Evolutionary conservation across 2,113 vertebrate genomes (phyloP), one percentile per base, ranked within the genome.

Genomic region (Falcunculus frontatus): DNA sequence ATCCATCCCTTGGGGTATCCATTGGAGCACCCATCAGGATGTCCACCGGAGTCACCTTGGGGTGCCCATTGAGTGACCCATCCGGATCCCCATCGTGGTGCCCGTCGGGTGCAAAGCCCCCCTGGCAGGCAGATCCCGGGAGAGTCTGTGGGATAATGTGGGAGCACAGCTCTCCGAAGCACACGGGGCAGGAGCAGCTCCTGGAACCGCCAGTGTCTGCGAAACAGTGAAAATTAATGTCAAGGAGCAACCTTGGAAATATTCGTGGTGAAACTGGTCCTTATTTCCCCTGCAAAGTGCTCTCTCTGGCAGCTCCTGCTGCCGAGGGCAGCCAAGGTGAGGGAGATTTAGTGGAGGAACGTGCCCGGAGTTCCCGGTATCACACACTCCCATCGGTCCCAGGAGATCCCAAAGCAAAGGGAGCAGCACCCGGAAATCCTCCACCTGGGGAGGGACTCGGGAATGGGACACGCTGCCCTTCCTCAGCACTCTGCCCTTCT

Each of bases 201-300:
- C 76, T 1, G 35, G 12, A 22, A 2, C 27, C 2, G 0, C 19
- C 8, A 0, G 8, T 3, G 11, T n/a, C 1, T 0, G 13, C 7
- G 29, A 13, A 64, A 32, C 9, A 6, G 16, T 1, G 2, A 19
- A 41, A 52, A 21, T 5, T 2, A 4, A 18, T 0, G 18, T 13
- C 25, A 9, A 3, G 2, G 5, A 16, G 32, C 18, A 6, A 7
- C 4, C 32, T 60, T 46, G 68, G 62, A 20, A 49, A 46, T 25
- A 3, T 1, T 1, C 0, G 25, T 1, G 46, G 13, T 5, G 80
- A 9, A 29, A 18, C 2, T 1, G 2, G 17, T 2, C 1, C 49
- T 53, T 2, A 1, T 63, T 42, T 11, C 9, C 10, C 47, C 64
- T 2, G 9, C 3, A 3, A 7, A 20, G 30, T 0, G 37, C 70